A percentile compares a stretch with the other conserved stretches of the same genome.
phyloP scores from a whole-genome alignment of 1,140 invertebrate genomes.

The Philopotamus ludificatus region DNA sequence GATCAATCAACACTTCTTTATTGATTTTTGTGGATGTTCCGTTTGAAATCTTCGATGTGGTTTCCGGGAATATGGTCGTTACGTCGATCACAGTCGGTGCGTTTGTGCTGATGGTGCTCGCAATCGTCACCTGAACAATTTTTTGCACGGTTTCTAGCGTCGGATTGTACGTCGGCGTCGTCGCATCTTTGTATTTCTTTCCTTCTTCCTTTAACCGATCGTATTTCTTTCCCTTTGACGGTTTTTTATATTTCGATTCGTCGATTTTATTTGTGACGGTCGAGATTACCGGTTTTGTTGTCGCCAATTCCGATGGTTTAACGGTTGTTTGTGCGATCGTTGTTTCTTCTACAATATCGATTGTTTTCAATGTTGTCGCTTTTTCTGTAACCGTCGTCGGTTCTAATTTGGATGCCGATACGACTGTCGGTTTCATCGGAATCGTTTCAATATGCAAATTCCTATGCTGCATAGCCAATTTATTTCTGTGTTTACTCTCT shows the following conservation, averaged over 20 bases:
- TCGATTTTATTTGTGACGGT: constrained; percentile 12
- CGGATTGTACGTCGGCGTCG: constrained; percentile 26
- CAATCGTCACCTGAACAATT: constrained; percentile 49
- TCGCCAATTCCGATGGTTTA: constrained; percentile 9
- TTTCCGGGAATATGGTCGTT: constrained; percentile 46
- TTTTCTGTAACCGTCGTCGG: not conserved
- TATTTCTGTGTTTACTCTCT: constrained; percentile 52
- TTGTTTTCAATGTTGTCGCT: not conserved
- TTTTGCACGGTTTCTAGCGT: constrained; percentile 47
- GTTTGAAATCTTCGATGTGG: constrained; percentile 29
- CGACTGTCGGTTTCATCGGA: constrained; percentile 7
- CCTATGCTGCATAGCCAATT: constrained; percentile 42
- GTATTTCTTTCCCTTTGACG: constrained; percentile 40
- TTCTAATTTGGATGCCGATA: not conserved
- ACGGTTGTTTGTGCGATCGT: not conserved
- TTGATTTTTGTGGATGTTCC: not conserved
- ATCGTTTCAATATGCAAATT: not conserved
- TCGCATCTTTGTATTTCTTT: constrained; percentile 39
- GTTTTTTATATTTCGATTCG: constrained; percentile 35
- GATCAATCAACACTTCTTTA: constrained; percentile 37
- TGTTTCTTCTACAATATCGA: not conserved
- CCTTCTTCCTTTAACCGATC: constrained; percentile 40
- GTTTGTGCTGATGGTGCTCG: constrained; percentile 44
- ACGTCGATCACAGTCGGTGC: constrained; percentile 45
- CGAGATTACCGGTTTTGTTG: constrained; percentile 3